These are phyloP conservation scores for Neodiprion virginianus DNA, from an alignment of 1,140 invertebrate genomes.

Conservation along the genomic window DNA sequence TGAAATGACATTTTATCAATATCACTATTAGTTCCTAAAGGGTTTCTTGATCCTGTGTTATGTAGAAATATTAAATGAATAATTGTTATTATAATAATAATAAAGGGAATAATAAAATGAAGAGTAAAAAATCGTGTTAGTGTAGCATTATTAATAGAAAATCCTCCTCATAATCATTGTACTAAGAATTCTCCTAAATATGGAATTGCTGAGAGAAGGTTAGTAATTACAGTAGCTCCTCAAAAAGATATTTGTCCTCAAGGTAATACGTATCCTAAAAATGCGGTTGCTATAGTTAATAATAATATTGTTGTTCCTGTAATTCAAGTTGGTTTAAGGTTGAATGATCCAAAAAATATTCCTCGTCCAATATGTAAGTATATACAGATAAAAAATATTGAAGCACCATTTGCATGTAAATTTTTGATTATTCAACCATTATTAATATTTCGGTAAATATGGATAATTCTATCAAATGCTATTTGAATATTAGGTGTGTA, in stretches of 20 bases:
- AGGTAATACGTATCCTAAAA: slow-evolving; percentile 74
- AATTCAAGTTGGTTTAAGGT: slow-evolving; percentile 62
- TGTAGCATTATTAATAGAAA: no score
- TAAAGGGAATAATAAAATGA: slow-evolving; percentile 74
- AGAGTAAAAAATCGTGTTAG: slow-evolving; percentile 76
- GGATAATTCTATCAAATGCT: no score
- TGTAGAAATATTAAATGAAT: slow-evolving; percentile 70
- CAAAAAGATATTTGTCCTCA: slow-evolving; percentile 59
- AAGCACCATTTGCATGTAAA: no score
- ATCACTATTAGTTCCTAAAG: slow-evolving; percentile 55
- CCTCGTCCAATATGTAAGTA: slow-evolving; percentile 42
- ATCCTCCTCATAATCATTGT: no score
- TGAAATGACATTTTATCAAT: no score
- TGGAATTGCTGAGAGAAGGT: no score
- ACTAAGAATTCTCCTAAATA: no score
- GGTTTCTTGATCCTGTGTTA: slow-evolving; percentile 68
- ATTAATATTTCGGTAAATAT: no score
- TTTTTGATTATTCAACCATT: no score
- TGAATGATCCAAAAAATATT: slow-evolving; percentile 65
- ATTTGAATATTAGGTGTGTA: slow-evolving; percentile 47
- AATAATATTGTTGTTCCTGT: slow-evolving; percentile 67
- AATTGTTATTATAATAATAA: slow-evolving; percentile 66
- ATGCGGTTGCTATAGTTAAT: slow-evolving; percentile 69
- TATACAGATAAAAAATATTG: no score
- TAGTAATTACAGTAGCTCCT: no score